Base-by-base conservation (phyloP, 2,888 invertebrate genomes). In the Priocnemis perturbator region DNA sequence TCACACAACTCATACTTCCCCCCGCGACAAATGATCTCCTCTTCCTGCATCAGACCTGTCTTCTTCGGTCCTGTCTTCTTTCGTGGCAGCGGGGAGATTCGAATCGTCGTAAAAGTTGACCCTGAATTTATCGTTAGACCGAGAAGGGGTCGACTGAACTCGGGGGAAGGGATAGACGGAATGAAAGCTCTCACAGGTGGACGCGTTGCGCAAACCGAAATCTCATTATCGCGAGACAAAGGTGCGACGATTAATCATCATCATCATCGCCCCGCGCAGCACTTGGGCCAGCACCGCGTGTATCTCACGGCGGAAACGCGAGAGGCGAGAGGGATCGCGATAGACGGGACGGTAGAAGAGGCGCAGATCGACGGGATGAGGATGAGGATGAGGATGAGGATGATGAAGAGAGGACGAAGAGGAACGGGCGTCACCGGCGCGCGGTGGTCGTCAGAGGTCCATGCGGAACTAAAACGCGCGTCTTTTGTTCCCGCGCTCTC, bases 211-310 rank as follows among this genome's bases (percentile, higher is more conserved):
- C 81, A 81, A 86, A 81, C 83, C 79, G 77, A 85, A 85, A 86
- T 85, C 85, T 86, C 85, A 86, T 86, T 86, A 86, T 75, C 74
- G 79, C 77, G 81, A 86, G 83, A 86, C 86, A 86, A 86, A 86
- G 85, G 81, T 79, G 71, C 69, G 74, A 77, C 81, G 83, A 86
- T 86, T 82, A 86, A 86, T 86, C 86, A 84, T 84, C 81, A 37
- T 37, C 37, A 78, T 83, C 79, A 79, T 72, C 76, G 69, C 75
- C 64, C 60, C 45, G 64, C 20, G 61, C 57, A 58, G 58, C 69
- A 71, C 66, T 61, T 71, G 69, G 71, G 73, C 69, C 69, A 74
- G 67, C 56, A 30, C 37, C 60, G 67, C 73, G 77, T 69, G 72
- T 78, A 74, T 75, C 80, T 78, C 71, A 74, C 73, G 77, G 75